These are phyloP conservation scores for Vireo altiloquus DNA, from an alignment of 2,113 vertebrate genomes.

Conservation along the genomic window DNA sequence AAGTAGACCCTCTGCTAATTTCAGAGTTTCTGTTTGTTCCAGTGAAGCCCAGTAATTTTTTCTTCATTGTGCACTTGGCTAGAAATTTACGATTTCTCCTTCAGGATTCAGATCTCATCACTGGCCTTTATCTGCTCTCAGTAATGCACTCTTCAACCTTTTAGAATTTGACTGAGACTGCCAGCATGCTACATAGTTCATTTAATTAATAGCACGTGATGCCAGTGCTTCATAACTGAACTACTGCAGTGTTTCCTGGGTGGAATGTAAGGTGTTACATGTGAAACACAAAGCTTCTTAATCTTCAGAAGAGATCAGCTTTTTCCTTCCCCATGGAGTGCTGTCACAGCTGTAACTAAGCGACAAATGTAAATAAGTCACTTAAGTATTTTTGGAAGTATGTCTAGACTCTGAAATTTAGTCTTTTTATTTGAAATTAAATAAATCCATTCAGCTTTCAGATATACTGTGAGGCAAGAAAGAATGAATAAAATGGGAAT, in stretches of 20 bases:
- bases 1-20: background rate
- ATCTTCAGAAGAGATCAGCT: background rate
- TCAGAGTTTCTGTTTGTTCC: background rate
- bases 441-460: conserved; percentile 4
- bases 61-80: background rate
- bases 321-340: background rate
- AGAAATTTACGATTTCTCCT: background rate
- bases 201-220: background rate
- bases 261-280: background rate
- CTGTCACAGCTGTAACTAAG: background rate
- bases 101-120: background rate
- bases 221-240: background rate
- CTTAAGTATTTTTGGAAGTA: background rate
- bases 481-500: background rate
- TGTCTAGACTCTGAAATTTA: conserved; percentile 35
- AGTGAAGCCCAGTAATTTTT: background rate
- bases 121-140: background rate
- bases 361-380: background rate
- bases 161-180: background rate
- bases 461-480: background rate
- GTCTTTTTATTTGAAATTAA: background rate
- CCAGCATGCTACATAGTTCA: background rate
- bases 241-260: background rate
- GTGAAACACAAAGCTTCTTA: background rate
- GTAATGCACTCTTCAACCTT: background rate